Base-by-base conservation (phyloP, 2,797 vertebrate genomes). In the Lemur catta region DNA sequence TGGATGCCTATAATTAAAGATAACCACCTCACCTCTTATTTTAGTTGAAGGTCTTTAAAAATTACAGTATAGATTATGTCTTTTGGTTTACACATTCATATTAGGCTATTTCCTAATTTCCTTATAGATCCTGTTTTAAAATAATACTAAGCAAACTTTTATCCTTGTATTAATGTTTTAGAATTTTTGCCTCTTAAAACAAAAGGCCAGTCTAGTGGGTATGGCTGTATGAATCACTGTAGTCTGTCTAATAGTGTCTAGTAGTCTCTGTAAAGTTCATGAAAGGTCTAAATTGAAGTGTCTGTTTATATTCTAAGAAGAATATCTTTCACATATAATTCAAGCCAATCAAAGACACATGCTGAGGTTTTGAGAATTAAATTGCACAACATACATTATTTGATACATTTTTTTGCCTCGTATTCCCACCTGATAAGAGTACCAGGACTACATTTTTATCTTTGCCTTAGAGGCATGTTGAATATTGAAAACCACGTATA, bases 1-100 rank as follows among this genome's bases (percentile, higher is more conserved):
- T 43, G 12, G 18, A 30, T 90, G 18, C 57, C 24, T 81, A 10
- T 61, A 59, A 75, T n/a, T 14, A 78, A 85, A 78, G 74, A 63
- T 20, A 78, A 48, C 20, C 7, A 33, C 6, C 7, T 93, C 55
- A 69, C 26, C 28, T 95, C 71, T 38, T 92, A n/a, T 76, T 92
- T 97, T 67, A 76, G 12, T 86, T 79, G 6, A 30, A 71, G 50
- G 5, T 46, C 33, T 94, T 94, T 43, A 75, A 67, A 96, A 90
- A 93, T 71, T 76, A 35, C 43, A 67, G 89, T 52, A 71, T n/a
- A 72, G 65, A 57, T 61, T 20, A 17, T 76, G 57, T 85, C 13
- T 20, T 91, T 91, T 92, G 38, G 10, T 65, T 93, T 82, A 88
- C 18, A 82, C 14, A 24, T 82, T 65, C 3, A 11, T 33, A 72